Percentiles rank a stretch among this genome's conserved stretches.
Evolutionary conservation across 2,797 vertebrate genomes (phyloP).

Genomic region (Chaetodon trifasciatus): DNA sequence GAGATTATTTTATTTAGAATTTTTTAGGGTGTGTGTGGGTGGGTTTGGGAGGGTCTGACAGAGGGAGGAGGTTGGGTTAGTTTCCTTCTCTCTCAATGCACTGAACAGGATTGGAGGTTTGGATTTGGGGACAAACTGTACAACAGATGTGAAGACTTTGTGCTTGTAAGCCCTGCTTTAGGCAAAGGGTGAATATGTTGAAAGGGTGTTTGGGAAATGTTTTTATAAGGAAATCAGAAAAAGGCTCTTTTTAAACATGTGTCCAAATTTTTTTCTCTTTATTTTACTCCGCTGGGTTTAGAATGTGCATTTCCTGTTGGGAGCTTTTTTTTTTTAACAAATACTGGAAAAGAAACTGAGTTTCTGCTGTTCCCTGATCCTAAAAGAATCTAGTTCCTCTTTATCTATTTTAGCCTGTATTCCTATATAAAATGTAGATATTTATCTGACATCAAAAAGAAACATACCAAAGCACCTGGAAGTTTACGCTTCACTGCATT

Average conservation of each 20-base stretch:
- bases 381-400: conserved; percentile 72
- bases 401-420: conserved; percentile 74
- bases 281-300: conserved; percentile 58
- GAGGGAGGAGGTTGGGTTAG: conserved; percentile 58
- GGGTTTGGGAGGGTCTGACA: conserved; percentile 45
- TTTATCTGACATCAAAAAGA: conserved; percentile 84
- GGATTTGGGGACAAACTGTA: conserved; percentile 67
- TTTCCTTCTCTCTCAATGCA: conserved; percentile 75
- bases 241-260: conserved; percentile 71
- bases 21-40: conserved; percentile 62
- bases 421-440: conserved; percentile 80
- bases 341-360: conserved; percentile 80
- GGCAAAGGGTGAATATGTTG: conserved; percentile 58
- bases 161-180: conserved; percentile 55
- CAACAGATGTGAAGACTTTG: conserved; percentile 69
- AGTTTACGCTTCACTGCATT: conserved; percentile 80
- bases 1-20: conserved; percentile 81
- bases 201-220: conserved; percentile 61
- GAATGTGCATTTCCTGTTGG: conserved; percentile 71
- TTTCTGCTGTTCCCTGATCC: conserved; percentile 77
- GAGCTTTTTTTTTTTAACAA: conserved; percentile 43
- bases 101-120: conserved; percentile 78
- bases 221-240: conserved; percentile 76
- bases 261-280: conserved; percentile 67
- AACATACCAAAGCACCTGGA: conserved; percentile 88